Evolutionary conservation across 2,113 vertebrate species (phyloP), one percentile per base, ranked within the genome.

Genomic region (Agelaius tricolor): DNA sequence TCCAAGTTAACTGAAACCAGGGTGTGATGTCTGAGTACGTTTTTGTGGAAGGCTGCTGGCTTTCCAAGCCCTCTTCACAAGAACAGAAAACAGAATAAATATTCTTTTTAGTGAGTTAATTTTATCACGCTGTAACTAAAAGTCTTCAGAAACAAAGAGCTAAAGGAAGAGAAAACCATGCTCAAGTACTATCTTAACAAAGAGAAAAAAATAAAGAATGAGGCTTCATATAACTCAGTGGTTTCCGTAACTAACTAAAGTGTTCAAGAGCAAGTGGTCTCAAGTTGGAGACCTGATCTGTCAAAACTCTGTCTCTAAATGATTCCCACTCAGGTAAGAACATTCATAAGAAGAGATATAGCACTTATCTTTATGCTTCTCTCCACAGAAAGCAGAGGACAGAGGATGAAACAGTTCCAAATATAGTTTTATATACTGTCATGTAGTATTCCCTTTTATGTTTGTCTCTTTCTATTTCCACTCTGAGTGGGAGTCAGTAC

Each of bases 1-100:
- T 86, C 54, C 80, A 94, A 59, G 27, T 77, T 94, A 95, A 63
- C 89, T 96, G 69, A 97, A 96, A 94, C 46, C 44, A 86, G 52
- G 35, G 49, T 43, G 57, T 65, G 67, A 93, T 63, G 63, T 66
- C 66, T 55, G 54, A 74, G 49, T 77, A 39, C 15, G 33, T 49
- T 77, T 89, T 47, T 63, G 58, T 35, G 51, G 27, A 77, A 91
- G 47, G 2, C 8, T 84, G 17, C 61, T 66, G 88, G 30, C 41
- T 92, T 94, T 82, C 69, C 74, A 68, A 82, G 47, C 62, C 23
- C 23, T 69, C 59, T 65, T 61, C 84, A n/a, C 33, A 54, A 65
- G 66, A 96, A 26, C 49, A 89, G 79, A 95, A 80, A 87, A 84
- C 24, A 65, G 33, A 33, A 26, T 81, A 61, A 90, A 87, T 76